Evolutionary conservation across 2,888 invertebrate species (phyloP).

Genomic region (Orthosia cruda): DNA sequence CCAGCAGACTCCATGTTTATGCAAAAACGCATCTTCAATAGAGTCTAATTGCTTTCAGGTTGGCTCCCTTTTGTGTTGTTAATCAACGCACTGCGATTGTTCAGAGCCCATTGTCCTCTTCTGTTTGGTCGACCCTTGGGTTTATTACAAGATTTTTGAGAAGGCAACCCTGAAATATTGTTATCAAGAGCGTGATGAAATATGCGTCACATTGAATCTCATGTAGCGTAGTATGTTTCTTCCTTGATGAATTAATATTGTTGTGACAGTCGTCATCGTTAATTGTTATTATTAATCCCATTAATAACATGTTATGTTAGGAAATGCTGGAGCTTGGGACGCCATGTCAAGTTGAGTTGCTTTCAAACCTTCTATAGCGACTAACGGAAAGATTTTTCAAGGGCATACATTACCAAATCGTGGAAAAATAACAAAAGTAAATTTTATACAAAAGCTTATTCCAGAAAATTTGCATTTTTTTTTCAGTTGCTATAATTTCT

Average conservation of each 20-base stretch:
- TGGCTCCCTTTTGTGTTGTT: slow-evolving; percentile 78
- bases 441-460: slow-evolving; percentile 7
- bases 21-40: slow-evolving; percentile 67
- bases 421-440: slow-evolving; percentile 1
- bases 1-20: slow-evolving; percentile 58
- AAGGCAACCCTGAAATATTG: slow-evolving; percentile 43
- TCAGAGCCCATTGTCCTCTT: slow-evolving; percentile 68
- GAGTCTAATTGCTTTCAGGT: slow-evolving; percentile 77
- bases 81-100: slow-evolving; percentile 77
- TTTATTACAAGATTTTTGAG: slow-evolving; percentile 62
- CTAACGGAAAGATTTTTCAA: too few species aligned
- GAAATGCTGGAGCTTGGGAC: slow-evolving; percentile 1
- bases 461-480: too few species aligned
- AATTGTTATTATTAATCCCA: slow-evolving; percentile 48
- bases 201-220: slow-evolving; percentile 22
- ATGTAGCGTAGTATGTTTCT: background rate
- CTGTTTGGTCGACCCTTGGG: slow-evolving; percentile 59
- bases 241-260: slow-evolving; percentile 33
- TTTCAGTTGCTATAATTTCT: background rate
- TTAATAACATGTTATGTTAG: slow-evolving; percentile 30
- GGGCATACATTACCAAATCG: background rate
- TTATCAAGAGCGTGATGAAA: slow-evolving; percentile 37
- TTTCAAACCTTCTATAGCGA: slow-evolving; percentile 1
- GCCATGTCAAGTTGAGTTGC: background rate
- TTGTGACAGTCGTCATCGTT: slow-evolving; percentile 10